These are phyloP conservation scores for Halcyon malimbica DNA, from an alignment of 2,113 vertebrate genomes.

Conservation along the genomic window DNA sequence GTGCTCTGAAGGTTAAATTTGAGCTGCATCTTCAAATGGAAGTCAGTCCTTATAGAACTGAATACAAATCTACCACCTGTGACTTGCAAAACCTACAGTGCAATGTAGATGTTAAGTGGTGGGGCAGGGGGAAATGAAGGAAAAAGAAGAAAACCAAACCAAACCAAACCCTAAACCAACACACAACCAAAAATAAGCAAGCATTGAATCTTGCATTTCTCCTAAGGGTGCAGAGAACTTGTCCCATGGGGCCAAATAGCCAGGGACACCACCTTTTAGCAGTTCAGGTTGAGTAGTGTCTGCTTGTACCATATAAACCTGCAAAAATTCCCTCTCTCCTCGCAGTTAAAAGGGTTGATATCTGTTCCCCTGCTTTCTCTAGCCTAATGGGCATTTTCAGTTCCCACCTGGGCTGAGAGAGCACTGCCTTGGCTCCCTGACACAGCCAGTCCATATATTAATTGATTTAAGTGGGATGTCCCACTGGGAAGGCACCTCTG, in stretches of 20 bases:
- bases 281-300: neutral
- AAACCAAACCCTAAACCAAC: neutral
- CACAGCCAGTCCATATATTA: neutral
- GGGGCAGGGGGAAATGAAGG: neutral
- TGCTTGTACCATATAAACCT: neutral
- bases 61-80: neutral
- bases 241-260: neutral
- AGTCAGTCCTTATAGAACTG: neutral
- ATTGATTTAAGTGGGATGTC: neutral
- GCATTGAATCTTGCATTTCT: neutral
- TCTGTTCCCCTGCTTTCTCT: neutral
- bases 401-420: neutral
- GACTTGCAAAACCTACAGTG: neutral
- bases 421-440: neutral
- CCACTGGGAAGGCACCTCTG: neutral
- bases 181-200: neutral
- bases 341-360: neutral
- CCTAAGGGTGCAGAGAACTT: neutral
- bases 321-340: neutral
- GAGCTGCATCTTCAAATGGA: neutral
- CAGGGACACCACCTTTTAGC: neutral
- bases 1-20: neutral
- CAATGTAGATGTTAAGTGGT: neutral
- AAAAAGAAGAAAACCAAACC: neutral
- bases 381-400: neutral